These are phyloP conservation scores for Psephotus haematonotus DNA, from an alignment of 2,113 vertebrate genomes.

Conservation along the genomic window DNA sequence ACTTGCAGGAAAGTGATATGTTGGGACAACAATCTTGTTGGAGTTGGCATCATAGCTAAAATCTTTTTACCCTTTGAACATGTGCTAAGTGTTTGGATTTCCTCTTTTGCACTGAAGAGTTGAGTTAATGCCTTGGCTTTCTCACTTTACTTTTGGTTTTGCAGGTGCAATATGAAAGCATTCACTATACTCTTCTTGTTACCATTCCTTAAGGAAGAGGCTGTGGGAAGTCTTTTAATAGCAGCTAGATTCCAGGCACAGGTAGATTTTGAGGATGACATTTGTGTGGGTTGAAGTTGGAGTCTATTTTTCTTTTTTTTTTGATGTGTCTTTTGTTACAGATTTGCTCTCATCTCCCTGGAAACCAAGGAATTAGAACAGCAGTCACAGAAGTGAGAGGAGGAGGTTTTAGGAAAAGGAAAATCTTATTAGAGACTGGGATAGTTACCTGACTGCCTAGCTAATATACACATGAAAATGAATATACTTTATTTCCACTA, in stretches of 20 bases:
- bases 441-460: neutral
- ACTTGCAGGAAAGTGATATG: neutral
- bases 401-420: neutral
- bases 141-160: neutral
- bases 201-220: neutral
- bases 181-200: neutral
- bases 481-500: neutral
- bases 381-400: neutral
- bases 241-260: neutral
- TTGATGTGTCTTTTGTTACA: neutral
- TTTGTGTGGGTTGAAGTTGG: conserved; percentile 23
- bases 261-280: neutral
- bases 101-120: neutral
- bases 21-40: neutral
- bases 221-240: neutral
- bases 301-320: neutral
- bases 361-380: conserved; percentile 23
- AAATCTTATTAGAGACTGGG: neutral
- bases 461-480: neutral
- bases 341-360: conserved; percentile 25
- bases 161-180: neutral
- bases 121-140: neutral
- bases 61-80: neutral
- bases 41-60: neutral
- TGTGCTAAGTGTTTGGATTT: neutral